These are phyloP conservation scores for Nomada goodeniana DNA, from an alignment of 2,888 invertebrate species.

Conservation along the genomic window DNA sequence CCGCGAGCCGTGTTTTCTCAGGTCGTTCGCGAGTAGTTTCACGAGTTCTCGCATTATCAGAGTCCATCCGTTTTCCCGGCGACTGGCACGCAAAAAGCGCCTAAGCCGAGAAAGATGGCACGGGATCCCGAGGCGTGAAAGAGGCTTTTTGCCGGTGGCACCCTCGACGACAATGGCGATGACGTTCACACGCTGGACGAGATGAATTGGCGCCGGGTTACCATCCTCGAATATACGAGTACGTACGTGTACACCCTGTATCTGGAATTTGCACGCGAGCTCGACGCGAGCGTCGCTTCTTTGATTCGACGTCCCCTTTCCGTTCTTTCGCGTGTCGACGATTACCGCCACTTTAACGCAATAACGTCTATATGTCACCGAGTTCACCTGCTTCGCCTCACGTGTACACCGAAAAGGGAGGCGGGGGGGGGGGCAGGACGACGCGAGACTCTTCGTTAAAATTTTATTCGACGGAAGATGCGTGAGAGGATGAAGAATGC, in stretches of 20 bases:
- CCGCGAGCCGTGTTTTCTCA: constrained; percentile 4
- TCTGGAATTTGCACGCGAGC: constrained; percentile 11
- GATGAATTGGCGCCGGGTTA: constrained; percentile 55
- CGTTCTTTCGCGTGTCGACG: too few relatives aligned
- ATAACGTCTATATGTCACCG: too few relatives aligned
- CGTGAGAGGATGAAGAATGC: too few relatives aligned
- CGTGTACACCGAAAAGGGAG: too few relatives aligned
- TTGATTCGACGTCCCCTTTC: background rate
- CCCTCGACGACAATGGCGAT: constrained; percentile 39
- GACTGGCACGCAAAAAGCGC: constrained; percentile 58
- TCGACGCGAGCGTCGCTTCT: background rate
- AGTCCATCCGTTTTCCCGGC: constrained; percentile 63
- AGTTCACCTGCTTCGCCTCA: too few relatives aligned
- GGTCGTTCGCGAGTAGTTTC: constrained; percentile 49
- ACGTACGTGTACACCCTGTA: background rate
- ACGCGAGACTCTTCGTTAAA: background rate
- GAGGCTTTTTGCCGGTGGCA: constrained; percentile 60
- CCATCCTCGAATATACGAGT: constrained; percentile 1
- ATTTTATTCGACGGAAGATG: background rate
- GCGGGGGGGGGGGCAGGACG: too few relatives aligned
- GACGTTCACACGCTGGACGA: constrained; percentile 39
- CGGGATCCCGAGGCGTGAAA: constrained; percentile 65
- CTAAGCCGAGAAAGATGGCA: constrained; percentile 66
- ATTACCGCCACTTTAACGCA: background rate
- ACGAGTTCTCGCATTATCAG: constrained; percentile 57